phyloP scores from a whole-genome alignment of 2,888 invertebrate species.

The Drosophila austrosaltans region DNA sequence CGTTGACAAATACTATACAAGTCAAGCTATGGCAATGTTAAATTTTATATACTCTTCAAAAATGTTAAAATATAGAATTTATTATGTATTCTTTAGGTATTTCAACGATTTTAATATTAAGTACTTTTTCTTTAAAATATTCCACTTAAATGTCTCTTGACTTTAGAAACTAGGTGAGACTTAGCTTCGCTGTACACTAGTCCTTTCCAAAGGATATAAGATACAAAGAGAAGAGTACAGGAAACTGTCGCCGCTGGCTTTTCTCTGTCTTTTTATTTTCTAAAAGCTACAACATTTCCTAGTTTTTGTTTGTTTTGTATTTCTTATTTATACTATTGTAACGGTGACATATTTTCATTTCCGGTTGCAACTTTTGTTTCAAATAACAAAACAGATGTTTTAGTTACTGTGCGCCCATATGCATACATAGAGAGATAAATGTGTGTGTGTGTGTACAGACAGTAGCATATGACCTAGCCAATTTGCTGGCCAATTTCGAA shows the following conservation, averaged over 20 bases:
- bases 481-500: not conserved
- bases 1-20: not conserved
- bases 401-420: too few species aligned
- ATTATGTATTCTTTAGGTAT: too few species aligned
- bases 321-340: not conserved
- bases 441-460: not conserved
- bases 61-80: not conserved
- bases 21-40: not conserved
- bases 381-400: too few species aligned
- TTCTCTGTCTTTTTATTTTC: not conserved
- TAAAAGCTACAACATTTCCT: not conserved
- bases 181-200: too few species aligned
- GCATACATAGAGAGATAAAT: not conserved
- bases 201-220: not conserved
- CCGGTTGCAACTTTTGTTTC: not conserved
- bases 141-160: too few species aligned
- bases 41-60: not conserved
- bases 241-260: not conserved
- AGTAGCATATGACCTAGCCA: not conserved
- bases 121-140: too few species aligned
- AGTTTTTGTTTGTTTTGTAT: not conserved
- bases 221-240: not conserved
- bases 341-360: slow-evolving; percentile 8
- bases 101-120: too few species aligned
- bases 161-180: too few species aligned